Evolutionary conservation across 2,888 invertebrate species (phyloP).

Genomic region (Epinotia demarniana): DNA sequence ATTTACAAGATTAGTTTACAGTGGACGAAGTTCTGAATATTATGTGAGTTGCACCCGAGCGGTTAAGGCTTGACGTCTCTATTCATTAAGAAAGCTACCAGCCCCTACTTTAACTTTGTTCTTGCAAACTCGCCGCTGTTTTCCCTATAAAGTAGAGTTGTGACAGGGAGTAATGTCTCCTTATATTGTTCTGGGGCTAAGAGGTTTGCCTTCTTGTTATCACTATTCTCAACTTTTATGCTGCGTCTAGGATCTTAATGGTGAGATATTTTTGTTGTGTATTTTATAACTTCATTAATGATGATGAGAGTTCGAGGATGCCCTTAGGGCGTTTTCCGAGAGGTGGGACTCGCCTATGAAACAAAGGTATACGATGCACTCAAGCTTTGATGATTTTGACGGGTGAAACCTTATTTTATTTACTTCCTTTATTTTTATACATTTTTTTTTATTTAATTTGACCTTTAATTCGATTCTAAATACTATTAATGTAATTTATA

Average conservation of each 20-base stretch:
- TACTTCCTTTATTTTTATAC: too few species aligned
- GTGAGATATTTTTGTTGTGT: constrained; percentile 25
- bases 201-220: constrained; percentile 79
- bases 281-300: constrained; percentile 7
- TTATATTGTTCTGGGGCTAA: constrained; percentile 84
- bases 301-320: too few species aligned
- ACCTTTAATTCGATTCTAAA: too few species aligned
- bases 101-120: constrained; percentile 76
- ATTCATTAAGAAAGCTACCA: constrained; percentile 81
- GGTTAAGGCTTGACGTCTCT: constrained; percentile 78
- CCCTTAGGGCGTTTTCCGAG: too few species aligned
- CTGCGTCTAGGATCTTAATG: constrained; percentile 66
- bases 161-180: constrained; percentile 83
- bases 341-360: too few species aligned
- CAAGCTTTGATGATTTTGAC: too few species aligned
- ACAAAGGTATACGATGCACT: too few species aligned
- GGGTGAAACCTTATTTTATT: too few species aligned
- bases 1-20: constrained; percentile 48
- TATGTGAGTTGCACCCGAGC: constrained; percentile 72
- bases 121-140: constrained; percentile 76
- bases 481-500: too few species aligned
- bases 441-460: too few species aligned
- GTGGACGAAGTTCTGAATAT: constrained; percentile 67
- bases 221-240: constrained; percentile 80
- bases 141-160: constrained; percentile 83